Evolutionary conservation across 2,888 invertebrate genomes (phyloP).

Genomic region (Steinernema carpocapsae): DNA sequence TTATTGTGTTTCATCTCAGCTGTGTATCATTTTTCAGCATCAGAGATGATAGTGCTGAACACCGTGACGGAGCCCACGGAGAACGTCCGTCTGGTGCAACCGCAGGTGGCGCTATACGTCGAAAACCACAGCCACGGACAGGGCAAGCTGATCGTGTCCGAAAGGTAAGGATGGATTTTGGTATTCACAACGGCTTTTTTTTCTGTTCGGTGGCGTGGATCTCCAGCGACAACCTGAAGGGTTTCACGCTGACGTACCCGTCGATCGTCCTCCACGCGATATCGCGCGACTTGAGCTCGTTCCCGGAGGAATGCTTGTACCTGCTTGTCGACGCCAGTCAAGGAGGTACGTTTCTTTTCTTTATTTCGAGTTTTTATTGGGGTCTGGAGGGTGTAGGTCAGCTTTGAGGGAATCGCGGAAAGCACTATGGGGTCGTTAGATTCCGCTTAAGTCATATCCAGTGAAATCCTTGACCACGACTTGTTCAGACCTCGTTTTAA

Average conservation of each 20-base stretch:
- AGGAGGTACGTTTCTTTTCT: slow-evolving; percentile 48
- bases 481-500: slow-evolving; percentile 53
- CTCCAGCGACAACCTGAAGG: slow-evolving; percentile 64
- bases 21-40: too few species aligned
- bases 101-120: slow-evolving; percentile 55
- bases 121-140: slow-evolving; percentile 53
- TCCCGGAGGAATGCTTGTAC: slow-evolving; percentile 78
- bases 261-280: slow-evolving; percentile 81
- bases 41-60: slow-evolving; percentile 25
- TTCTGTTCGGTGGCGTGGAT: slow-evolving; percentile 39
- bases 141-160: slow-evolving; percentile 59
- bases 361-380: slow-evolving; percentile 6
- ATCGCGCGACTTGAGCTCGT: slow-evolving; percentile 76
- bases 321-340: slow-evolving; percentile 77
- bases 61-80: slow-evolving; percentile 48
- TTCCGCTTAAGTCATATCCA: too few species aligned
- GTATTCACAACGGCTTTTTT: background rate
- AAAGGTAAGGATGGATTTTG: slow-evolving; percentile 44
- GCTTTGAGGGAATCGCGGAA: too few species aligned
- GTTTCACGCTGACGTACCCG: slow-evolving; percentile 79
- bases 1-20: too few species aligned
- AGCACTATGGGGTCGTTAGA: too few species aligned
- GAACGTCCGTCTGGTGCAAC: slow-evolving; percentile 51
- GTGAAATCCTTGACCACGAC: too few species aligned
- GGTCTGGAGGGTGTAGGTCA: background rate